Base-by-base conservation (phyloP, 2,797 vertebrate species). In the Takifugu rubripes region DNA sequence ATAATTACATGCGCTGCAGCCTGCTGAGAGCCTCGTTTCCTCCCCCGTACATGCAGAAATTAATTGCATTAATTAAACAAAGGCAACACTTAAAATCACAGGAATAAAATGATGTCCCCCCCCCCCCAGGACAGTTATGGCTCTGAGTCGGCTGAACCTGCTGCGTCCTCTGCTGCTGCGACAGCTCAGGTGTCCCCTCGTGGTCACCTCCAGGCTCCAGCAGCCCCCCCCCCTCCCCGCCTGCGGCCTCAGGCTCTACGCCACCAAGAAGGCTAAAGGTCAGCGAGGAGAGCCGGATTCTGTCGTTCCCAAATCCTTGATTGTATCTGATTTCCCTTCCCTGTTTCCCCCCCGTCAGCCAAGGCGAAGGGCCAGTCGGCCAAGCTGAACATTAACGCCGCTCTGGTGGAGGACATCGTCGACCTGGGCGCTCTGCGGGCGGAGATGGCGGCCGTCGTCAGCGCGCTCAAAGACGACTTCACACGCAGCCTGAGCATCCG, bases 371-470 rank as follows among this genome's bases (percentile, higher is more conserved):
- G 91, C 56, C 94, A 93, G 67, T 54, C 91, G 47, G 65, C 89
- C 54, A 95, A 92, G 81, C 87, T 98, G 86, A 97, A 88, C 74
- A 93, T 98, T 77, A 98, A 92, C 54, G 63, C 92, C 1, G 74
- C 92, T 27, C 90, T 97, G 70, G 95, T 98, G 64, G 93, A 95
- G 26, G 93, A 95, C 68, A 94, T 99, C 80, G 95, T 99, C 84
- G 89, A 46, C 79, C 82, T 98, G 81, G 90, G 94, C 61, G 92
- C 94, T 56, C 87, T 95, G 58, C 90, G 75, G 66, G 87, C 83
- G 70, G 93, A 95, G 44, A 94, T 99, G 95, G 78, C 80, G 4
- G 86, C 89, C 3, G 91, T 96, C 58, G 61, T 95, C 9, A 67
- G 72, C 47, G 75, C 70, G 3, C 93, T 99, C 54, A 96, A 94